Percentiles rank a stretch among this genome's conserved stretches.
Evolutionary conservation across 2,797 vertebrate genomes (phyloP).

Genomic region (Neosilurus mollespiculum): DNA sequence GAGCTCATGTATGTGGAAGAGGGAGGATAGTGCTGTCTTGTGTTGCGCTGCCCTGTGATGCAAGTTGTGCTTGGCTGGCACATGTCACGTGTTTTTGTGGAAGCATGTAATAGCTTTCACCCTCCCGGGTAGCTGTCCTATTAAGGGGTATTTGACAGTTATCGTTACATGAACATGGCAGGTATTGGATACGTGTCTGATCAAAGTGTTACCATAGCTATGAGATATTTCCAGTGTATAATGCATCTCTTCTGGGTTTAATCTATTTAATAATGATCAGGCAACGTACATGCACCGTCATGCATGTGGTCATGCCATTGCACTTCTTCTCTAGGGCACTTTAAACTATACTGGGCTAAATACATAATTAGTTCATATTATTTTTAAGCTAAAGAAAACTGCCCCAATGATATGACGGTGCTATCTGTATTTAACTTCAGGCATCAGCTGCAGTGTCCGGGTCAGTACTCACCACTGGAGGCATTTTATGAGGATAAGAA

Average conservation of each 20-base stretch:
- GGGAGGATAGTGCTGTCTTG: neutral
- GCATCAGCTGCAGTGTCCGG: slow-evolving; percentile 92
- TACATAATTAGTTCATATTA: neutral
- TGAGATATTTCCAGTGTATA: neutral
- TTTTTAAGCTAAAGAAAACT: neutral
- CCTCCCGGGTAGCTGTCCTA: neutral
- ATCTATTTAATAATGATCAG: neutral
- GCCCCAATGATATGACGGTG: neutral
- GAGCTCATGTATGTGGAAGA: neutral
- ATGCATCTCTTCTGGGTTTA: neutral
- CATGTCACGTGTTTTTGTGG: neutral
- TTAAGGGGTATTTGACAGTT: neutral
- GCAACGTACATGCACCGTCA: neutral
- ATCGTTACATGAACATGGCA: too few relatives aligned
- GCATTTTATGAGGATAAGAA: slow-evolving; percentile 99
- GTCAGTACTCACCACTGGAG: slow-evolving; percentile 94
- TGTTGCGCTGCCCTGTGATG: neutral
- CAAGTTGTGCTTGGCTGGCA: neutral
- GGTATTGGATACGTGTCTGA: neutral
- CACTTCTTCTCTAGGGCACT: too few relatives aligned
- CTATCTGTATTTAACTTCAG: slow-evolving; percentile 64
- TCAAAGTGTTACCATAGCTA: neutral
- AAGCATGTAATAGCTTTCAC: neutral
- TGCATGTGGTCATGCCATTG: neutral
- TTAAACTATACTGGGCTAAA: too few relatives aligned